Evolutionary conservation across 92 coral and sea anemone genomes (phyloP).

Genomic region (Siderastrea siderea): DNA sequence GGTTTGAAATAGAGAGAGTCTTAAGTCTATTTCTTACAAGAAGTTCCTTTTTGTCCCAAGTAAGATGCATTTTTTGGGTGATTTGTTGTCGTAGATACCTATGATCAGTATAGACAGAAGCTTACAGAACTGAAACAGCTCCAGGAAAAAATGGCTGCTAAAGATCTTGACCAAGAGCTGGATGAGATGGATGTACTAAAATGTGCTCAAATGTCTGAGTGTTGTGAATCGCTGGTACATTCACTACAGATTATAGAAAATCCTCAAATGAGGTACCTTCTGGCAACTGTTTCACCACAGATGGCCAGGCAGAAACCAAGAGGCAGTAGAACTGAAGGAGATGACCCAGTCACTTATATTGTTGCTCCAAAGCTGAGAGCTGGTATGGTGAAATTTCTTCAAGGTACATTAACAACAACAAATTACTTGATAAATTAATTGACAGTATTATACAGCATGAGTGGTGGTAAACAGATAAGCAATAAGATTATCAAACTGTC

Average conservation of each 20-base stretch:
- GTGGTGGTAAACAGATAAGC: too few relatives aligned
- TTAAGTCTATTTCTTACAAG: too few relatives aligned
- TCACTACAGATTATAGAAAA: constrained; percentile 95
- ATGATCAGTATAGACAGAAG: constrained; percentile 83
- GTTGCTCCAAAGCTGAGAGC: constrained; percentile 84
- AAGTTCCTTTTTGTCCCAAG: not conserved
- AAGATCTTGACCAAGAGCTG: constrained; percentile 92
- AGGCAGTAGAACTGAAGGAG: constrained; percentile 71
- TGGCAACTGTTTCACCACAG: constrained; percentile 76
- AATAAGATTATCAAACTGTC: too few relatives aligned
- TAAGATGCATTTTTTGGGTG: not conserved
- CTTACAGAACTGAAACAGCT: constrained; percentile 80
- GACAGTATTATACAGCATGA: too few relatives aligned
- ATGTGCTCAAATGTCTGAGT: constrained; percentile 90
- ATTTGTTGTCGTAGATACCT: constrained; percentile 45
- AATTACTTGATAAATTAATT: not conserved
- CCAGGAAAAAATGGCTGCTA: constrained; percentile 86
- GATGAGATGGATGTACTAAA: constrained; percentile 88
- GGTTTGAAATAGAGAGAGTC: too few relatives aligned
- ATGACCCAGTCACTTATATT: constrained; percentile 74
- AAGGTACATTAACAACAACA: constrained; percentile 63
- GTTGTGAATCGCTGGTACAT: constrained; percentile 85
- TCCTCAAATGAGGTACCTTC: constrained; percentile 90
- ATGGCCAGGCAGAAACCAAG: constrained; percentile 64
- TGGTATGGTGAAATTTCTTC: constrained; percentile 75